phyloP scores from a whole-genome alignment of 2,797 vertebrate species.

The Sebastes minor region DNA sequence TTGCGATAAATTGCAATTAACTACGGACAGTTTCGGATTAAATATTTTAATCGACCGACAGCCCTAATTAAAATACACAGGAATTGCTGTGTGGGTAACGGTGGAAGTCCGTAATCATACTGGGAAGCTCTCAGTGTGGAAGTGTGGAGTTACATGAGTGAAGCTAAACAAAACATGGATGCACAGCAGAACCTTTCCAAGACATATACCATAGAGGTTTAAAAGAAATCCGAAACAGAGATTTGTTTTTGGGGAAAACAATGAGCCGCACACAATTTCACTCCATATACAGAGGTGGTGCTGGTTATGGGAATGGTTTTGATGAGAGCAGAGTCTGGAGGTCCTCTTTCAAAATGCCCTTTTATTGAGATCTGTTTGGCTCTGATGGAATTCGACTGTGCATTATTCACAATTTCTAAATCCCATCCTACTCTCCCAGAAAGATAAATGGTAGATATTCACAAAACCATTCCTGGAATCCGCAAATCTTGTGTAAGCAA shows the following conservation, averaged over 20 bases:
- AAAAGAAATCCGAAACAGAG: background rate
- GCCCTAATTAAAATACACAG: background rate
- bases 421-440: slow-evolving; percentile 61
- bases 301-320: slow-evolving; percentile 26
- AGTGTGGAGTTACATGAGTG: background rate
- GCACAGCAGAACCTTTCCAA: background rate
- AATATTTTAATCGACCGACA: no score
- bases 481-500: slow-evolving; percentile 56
- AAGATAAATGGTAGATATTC: slow-evolving; percentile 71
- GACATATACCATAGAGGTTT: background rate
- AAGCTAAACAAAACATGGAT: background rate
- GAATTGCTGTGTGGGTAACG: background rate
- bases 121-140: background rate
- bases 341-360: slow-evolving; percentile 16
- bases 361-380: slow-evolving; percentile 24
- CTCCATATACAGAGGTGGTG: background rate
- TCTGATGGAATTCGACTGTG: slow-evolving; percentile 2
- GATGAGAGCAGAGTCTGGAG: slow-evolving; percentile 8
- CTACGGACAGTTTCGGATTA: fast-evolving
- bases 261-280: background rate
- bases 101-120: background rate
- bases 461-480: slow-evolving; percentile 56
- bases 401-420: slow-evolving; percentile 41
- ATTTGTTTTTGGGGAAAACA: background rate
- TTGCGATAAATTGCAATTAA: no score